phyloP scores from a whole-genome alignment of 2,888 invertebrate genomes.

The Sarcophaga variegata region DNA sequence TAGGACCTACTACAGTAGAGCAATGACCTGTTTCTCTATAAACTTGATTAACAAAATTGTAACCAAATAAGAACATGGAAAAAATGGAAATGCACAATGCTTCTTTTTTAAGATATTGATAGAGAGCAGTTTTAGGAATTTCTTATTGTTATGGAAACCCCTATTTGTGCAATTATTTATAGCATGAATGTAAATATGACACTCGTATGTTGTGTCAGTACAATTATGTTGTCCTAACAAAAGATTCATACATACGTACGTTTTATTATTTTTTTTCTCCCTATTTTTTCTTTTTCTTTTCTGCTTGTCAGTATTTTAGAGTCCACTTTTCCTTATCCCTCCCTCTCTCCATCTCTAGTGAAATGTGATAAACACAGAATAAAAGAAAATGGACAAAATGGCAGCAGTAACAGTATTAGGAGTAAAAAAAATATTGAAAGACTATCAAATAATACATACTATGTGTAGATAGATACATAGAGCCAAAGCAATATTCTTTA shows the following conservation, averaged over 20 bases:
- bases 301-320: neutral
- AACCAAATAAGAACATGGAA: too few relatives aligned
- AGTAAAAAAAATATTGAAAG: neutral
- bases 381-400: conserved; percentile 28
- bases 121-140: too few relatives aligned
- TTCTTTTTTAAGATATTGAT: too few relatives aligned
- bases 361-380: conserved; percentile 50
- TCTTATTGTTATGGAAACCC: conserved; percentile 4
- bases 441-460: conserved; percentile 19
- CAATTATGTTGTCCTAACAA: conserved; percentile 55
- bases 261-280: too few relatives aligned
- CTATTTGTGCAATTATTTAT: conserved; percentile 1
- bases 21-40: too few relatives aligned
- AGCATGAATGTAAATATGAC: conserved; percentile 18
- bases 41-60: too few relatives aligned
- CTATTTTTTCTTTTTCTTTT: neutral
- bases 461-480: neutral
- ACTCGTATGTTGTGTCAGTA: conserved; percentile 30
- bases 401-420: neutral
- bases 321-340: neutral
- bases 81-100: too few relatives aligned
- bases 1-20: too few relatives aligned
- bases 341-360: neutral
- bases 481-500: neutral
- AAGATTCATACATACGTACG: conserved; percentile 35